Conservation (phyloP, 2,113 vertebrate genomes). For the Mesitornis unicolor region DNA sequence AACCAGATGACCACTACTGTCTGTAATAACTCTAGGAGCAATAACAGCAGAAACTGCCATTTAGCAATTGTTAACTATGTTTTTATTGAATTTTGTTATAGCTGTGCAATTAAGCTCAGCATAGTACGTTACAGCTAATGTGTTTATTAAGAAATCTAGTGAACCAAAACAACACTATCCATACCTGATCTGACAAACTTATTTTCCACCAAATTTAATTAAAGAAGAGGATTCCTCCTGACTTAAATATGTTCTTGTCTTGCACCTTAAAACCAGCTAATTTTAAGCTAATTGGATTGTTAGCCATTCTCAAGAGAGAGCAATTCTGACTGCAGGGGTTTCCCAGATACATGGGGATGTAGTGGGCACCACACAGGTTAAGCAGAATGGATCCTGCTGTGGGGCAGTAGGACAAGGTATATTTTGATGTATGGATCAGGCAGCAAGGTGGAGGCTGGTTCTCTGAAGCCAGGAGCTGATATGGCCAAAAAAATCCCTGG, state of each 20-base stretch:
- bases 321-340: background rate
- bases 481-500: background rate
- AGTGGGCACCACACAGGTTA: background rate
- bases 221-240: slow-evolving; percentile 23
- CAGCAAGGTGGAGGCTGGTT: rapidly evolving
- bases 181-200: background rate
- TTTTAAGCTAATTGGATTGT: slow-evolving; percentile 1
- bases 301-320: background rate
- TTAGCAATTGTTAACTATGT: slow-evolving; percentile 37
- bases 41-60: background rate
- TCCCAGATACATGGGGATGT: rapidly evolving
- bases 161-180: slow-evolving; percentile 10
- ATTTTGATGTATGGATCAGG: background rate
- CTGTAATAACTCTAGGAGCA: background rate
- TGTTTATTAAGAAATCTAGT: slow-evolving; percentile 38
- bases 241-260: background rate
- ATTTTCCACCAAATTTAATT: slow-evolving; percentile 32
- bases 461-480: background rate
- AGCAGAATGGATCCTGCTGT: background rate
- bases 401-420: background rate
- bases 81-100: slow-evolving; percentile 37
- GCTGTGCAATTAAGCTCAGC: slow-evolving; percentile 30
- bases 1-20: background rate
- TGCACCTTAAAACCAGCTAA: background rate
- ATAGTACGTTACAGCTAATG: background rate